Evolutionary conservation across 2,797 vertebrate species (phyloP).

Genomic region (Channa striata): DNA sequence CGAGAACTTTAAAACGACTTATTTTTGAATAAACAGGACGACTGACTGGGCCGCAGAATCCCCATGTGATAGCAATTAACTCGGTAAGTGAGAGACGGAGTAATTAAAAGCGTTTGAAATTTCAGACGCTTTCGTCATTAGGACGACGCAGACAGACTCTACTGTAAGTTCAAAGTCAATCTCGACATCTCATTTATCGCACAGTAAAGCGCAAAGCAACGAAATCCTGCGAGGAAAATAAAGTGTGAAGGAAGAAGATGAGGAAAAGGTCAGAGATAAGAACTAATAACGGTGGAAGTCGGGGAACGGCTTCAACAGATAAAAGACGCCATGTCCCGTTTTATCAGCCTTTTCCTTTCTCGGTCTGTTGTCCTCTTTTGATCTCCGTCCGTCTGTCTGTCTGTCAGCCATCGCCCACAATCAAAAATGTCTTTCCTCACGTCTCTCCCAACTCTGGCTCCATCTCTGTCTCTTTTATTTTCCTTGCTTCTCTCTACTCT

Average conservation of each 20-base stretch:
- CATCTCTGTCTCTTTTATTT: slow-evolving; percentile 16
- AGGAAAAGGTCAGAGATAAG: slow-evolving; percentile 13
- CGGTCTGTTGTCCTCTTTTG: background rate
- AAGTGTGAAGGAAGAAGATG: background rate
- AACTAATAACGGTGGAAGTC: background rate
- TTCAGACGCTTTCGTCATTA: slow-evolving; percentile 11
- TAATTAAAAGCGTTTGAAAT: background rate
- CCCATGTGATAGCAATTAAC: background rate
- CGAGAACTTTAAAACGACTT: too few species aligned
- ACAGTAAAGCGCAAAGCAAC: background rate
- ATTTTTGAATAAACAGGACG: too few species aligned
- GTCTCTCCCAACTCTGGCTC: background rate
- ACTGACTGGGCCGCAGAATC: too few species aligned
- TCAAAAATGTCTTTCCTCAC: slow-evolving; percentile 26
- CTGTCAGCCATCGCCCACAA: slow-evolving; percentile 35
- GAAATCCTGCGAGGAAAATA: slow-evolving; percentile 1
- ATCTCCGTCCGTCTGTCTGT: slow-evolving; percentile 6
- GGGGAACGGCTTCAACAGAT: background rate
- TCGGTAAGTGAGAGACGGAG: background rate
- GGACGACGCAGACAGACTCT: background rate
- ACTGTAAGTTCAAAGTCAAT: slow-evolving; percentile 36
- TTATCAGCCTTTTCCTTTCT: background rate
- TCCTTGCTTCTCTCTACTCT: background rate
- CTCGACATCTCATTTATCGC: slow-evolving; percentile 5
- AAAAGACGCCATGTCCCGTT: slow-evolving; percentile 8